Evolutionary conservation across 2,113 vertebrate genomes (phyloP).

Genomic region (Oreochromis niloticus): DNA sequence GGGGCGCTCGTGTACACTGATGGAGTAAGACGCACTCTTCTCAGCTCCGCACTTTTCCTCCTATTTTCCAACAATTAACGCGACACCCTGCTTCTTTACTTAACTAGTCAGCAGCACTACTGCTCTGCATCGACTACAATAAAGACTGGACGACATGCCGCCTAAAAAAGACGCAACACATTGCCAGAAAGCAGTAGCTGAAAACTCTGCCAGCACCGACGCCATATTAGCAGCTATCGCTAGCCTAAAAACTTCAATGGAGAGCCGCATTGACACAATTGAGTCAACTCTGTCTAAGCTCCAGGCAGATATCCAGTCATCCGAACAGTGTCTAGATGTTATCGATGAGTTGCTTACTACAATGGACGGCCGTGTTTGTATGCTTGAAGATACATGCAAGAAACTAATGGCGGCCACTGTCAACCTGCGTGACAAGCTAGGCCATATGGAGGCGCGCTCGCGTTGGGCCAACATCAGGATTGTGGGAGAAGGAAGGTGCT

Average conservation of each 20-base stretch:
- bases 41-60: neutral
- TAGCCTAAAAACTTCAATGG: neutral
- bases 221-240: neutral
- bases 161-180: too few species aligned
- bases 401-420: too few species aligned
- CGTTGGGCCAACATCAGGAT: too few species aligned
- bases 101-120: neutral
- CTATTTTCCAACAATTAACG: neutral
- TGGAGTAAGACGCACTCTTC: neutral
- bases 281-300: too few species aligned
- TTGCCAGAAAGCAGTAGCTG: neutral
- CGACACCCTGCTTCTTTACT: neutral
- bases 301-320: too few species aligned
- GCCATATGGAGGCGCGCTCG: too few species aligned
- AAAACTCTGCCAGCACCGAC: too few species aligned
- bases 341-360: too few species aligned
- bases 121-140: neutral
- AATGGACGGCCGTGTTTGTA: too few species aligned
- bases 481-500: too few species aligned
- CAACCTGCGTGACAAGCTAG: rapidly evolving
- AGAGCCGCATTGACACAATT: too few species aligned
- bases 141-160: neutral
- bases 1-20: neutral
- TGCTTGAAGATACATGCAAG: rapidly evolving
- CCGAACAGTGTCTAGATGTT: rapidly evolving